phyloP scores from a whole-genome alignment of 1,140 invertebrate species.

The Venustaconcha ellipsiformis region DNA sequence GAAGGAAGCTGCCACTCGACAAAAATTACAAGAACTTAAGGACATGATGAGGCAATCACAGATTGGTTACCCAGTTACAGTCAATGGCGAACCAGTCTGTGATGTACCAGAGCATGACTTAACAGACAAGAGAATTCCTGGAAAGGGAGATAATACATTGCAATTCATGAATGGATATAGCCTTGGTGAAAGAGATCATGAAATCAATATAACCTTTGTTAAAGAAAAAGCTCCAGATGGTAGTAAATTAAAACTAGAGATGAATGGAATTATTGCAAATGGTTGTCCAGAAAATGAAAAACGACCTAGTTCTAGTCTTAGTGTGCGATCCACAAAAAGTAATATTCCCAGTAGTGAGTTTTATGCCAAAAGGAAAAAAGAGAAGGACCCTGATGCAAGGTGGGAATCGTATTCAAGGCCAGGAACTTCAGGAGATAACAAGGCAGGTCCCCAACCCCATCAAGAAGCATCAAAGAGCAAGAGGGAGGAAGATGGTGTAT shows the following conservation, averaged over 20 bases:
- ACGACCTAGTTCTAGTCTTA: neutral
- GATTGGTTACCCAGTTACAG: slow-evolving; percentile 14
- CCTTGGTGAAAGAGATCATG: neutral
- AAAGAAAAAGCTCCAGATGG: neutral
- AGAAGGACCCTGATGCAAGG: slow-evolving; percentile 38
- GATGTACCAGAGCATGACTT: neutral
- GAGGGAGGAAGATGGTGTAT: neutral
- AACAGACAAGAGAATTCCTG: neutral
- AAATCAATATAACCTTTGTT: slow-evolving; percentile 7
- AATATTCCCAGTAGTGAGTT: slow-evolving; percentile 40
- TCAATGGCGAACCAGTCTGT: slow-evolving; percentile 7
- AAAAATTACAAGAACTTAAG: slow-evolving; percentile 54
- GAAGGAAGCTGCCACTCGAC: slow-evolving; percentile 53
- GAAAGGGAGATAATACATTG: neutral
- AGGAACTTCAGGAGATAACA: slow-evolving; percentile 15
- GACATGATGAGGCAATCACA: slow-evolving; percentile 4
- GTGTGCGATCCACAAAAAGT: slow-evolving; percentile 9
- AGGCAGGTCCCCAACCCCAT: neutral
- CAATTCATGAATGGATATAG: neutral
- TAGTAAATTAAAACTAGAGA: neutral
- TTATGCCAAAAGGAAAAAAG: slow-evolving; percentile 40
- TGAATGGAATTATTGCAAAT: neutral
- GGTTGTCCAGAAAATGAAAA: neutral
- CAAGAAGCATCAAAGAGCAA: neutral
- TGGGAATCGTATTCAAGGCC: slow-evolving; percentile 48